phyloP scores from a whole-genome alignment of 2,888 invertebrate genomes.

The Ophioninae sp. region DNA sequence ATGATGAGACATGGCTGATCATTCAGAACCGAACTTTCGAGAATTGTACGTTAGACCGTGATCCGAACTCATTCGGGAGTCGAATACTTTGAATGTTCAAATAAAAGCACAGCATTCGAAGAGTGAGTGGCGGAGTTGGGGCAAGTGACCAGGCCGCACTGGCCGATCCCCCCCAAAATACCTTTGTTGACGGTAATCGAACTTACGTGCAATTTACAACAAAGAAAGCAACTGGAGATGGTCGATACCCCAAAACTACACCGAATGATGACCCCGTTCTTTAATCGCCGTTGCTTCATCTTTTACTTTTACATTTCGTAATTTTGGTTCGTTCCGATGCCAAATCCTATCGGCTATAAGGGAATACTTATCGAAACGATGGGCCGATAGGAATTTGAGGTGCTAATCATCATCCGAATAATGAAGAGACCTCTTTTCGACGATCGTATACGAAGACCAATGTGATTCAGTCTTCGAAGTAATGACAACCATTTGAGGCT shows the following conservation, averaged over 20 bases:
- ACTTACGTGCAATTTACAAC: not conserved
- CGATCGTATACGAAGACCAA: not conserved
- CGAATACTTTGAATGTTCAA: not conserved
- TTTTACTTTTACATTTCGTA: not conserved
- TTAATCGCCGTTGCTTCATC: not conserved
- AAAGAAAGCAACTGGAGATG: not conserved
- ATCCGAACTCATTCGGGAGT: not conserved
- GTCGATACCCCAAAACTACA: not conserved
- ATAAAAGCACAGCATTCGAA: not conserved
- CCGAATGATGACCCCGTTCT: not conserved
- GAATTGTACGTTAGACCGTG: no score
- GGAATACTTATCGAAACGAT: not conserved
- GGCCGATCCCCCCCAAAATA: constrained; percentile 5
- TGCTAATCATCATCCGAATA: constrained; percentile 17
- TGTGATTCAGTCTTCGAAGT: constrained; percentile 44
- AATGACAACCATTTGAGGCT: constrained; percentile 28
- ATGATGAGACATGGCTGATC: no score
- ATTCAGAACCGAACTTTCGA: no score
- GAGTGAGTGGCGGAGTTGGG: no score
- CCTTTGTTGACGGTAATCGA: constrained; percentile 12
- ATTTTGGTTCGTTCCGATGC: not conserved
- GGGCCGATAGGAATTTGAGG: not conserved
- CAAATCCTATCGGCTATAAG: not conserved
- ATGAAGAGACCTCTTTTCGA: not conserved
- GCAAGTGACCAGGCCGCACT: not conserved